Percentiles rank a stretch among this genome's conserved stretches.
Evolutionary conservation across 2,797 vertebrate genomes (phyloP).

Genomic region (Gadopsis marmoratus): DNA sequence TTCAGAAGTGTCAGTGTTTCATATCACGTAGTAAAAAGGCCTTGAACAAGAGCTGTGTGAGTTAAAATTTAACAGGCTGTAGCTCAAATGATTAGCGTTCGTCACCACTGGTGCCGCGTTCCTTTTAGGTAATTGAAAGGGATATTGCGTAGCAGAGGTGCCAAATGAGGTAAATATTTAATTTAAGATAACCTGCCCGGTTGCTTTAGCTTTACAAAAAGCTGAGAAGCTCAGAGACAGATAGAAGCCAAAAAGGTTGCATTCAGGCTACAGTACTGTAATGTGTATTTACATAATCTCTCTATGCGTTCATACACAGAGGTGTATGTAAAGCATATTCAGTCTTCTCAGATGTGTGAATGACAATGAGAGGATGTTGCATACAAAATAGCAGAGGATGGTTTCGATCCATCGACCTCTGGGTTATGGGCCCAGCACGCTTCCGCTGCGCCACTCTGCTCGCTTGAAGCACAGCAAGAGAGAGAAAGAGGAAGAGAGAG

Average conservation of each 20-base stretch:
- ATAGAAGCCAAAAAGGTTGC: no score
- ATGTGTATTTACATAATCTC: background rate
- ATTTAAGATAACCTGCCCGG: background rate
- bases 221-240: background rate
- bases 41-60: background rate
- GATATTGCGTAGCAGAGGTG: constrained; percentile 6
- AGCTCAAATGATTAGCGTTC: constrained; percentile 49
- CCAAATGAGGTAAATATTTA: constrained; percentile 71
- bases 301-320: background rate
- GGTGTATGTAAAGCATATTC: no score
- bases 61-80: background rate
- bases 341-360: no score
- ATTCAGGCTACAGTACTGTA: background rate
- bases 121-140: constrained; percentile 39
- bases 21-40: background rate
- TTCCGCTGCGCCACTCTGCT: constrained; percentile 81
- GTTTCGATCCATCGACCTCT: constrained; percentile 83
- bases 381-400: constrained; percentile 73
- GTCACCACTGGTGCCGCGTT: background rate
- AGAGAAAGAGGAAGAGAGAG: no score
- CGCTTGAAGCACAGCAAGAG: accelerated
- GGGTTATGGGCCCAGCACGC: constrained; percentile 83
- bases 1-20: background rate
- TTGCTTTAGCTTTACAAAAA: background rate
- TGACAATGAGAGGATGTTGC: background rate